Evolutionary conservation across 2,888 invertebrate species (phyloP), one percentile per base, ranked within the genome.

Genomic region (Lasioglossum zephyrum): DNA sequence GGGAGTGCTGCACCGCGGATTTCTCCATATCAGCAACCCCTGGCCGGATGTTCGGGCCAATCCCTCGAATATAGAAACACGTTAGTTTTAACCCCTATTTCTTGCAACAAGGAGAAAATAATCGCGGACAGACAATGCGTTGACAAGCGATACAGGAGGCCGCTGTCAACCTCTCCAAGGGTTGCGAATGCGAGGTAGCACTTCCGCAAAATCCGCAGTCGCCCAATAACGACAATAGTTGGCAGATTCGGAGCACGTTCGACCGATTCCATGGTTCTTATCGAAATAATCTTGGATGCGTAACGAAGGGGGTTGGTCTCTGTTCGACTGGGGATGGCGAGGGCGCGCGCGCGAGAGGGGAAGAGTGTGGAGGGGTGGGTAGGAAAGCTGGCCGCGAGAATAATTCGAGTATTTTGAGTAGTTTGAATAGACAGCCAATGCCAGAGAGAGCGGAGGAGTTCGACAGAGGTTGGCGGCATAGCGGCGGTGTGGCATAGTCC

Each of bases 361-460:
- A 4, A 13, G 4, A 13, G 44, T 13, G 44, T 0, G 44, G 47
- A 47, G 47, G 16, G 49, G 47, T 26, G 57, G 57, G 8, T n/a
- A 72, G 31, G 49, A 77, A 49, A 80, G 69, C 31, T 36, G 73
- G 73, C 74, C n/a, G 69, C 49, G 75, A 53, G 60, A 39, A 79
- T 49, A 66, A 41, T 88, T 81, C 70, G 77, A 87, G 89, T 88
- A 91, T 91, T 90, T 89, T 81, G 84, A 91, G 89, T 91, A 88
- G 66, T 66, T 66, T 89, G 89, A 88, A 82, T 83, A 86, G 87
- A 88, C 83, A 85, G 63, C 79, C 84, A 74, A 84, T 81, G 79
- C 77, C 81, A 69, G 66, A 22, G 66, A 22, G 53, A 26, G 60
- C 26, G 60, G 60, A 26, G 26, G 13, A 26, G 60, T 60, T 60